These are phyloP conservation scores for Cettia cetti DNA, from an alignment of 2,113 vertebrate species.

Conservation along the genomic window DNA sequence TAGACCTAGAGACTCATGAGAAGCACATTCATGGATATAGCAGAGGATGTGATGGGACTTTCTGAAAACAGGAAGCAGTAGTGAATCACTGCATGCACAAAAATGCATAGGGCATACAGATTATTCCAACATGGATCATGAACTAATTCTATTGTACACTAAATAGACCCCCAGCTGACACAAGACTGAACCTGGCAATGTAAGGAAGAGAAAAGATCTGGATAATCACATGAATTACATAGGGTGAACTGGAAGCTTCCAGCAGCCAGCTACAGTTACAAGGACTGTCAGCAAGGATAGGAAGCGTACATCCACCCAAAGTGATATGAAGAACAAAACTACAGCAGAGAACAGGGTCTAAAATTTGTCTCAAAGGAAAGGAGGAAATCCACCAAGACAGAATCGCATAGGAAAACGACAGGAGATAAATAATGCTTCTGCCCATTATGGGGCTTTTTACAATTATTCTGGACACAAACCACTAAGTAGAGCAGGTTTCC, in stretches of 20 bases:
- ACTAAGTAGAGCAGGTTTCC: neutral
- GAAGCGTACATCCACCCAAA: neutral
- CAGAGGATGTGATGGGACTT: neutral
- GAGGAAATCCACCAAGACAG: neutral
- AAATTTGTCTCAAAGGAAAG: neutral
- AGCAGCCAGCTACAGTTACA: neutral
- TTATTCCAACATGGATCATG: neutral
- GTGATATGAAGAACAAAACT: neutral
- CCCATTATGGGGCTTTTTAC: neutral
- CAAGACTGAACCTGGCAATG: neutral
- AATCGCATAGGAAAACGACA: neutral
- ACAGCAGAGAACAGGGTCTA: neutral
- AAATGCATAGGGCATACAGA: neutral
- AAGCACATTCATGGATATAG: neutral
- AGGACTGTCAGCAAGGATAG: neutral
- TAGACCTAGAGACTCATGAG: neutral
- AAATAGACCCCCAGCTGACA: neutral
- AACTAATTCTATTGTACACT: neutral
- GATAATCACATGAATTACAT: neutral
- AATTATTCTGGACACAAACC: neutral
- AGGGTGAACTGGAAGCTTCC: neutral
- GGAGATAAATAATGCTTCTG: neutral
- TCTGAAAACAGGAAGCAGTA: neutral
- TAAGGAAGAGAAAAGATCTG: neutral
- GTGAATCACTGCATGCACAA: neutral